Evolutionary conservation across 2,797 vertebrate species (phyloP).

Genomic region (Notolabrus celidotus): DNA sequence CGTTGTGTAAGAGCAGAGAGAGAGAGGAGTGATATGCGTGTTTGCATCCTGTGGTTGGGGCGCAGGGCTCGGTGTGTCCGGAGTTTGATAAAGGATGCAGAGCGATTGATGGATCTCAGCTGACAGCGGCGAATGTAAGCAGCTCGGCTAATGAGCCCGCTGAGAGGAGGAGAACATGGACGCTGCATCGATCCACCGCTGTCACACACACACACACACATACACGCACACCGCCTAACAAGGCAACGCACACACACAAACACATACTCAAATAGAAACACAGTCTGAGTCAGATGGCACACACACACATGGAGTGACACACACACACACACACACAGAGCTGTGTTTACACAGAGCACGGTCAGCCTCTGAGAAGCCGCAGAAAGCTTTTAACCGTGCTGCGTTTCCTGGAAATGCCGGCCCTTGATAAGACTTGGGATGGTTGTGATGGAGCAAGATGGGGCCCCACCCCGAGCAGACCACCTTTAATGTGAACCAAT

Average conservation of each 20-base stretch:
- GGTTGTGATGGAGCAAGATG: constrained; percentile 50
- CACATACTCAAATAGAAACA: constrained; percentile 7
- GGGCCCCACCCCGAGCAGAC: constrained; percentile 1
- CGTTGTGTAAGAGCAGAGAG: background rate
- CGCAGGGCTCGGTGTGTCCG: background rate
- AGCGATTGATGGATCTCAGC: constrained; percentile 36
- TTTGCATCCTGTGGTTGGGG: background rate
- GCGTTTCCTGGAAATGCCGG: constrained; percentile 65
- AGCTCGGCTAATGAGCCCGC: constrained; percentile 40
- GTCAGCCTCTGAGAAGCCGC: constrained; percentile 40
- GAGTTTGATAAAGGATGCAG: background rate
- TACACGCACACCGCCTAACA: background rate
- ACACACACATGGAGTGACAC: constrained; percentile 1
- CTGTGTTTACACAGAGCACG: constrained; percentile 49
- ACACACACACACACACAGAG: no score
- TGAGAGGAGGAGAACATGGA: constrained; percentile 36
- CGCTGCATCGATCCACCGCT: constrained; percentile 52
- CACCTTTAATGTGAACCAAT: constrained; percentile 44
- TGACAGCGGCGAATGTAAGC: constrained; percentile 34
- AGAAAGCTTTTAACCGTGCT: constrained; percentile 67
- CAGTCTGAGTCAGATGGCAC: constrained; percentile 3
- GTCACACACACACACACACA: constrained; percentile 18
- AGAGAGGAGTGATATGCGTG: background rate
- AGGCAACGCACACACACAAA: background rate
- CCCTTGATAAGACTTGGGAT: constrained; percentile 35